Base-by-base conservation (phyloP, 1,140 invertebrate species). In the Steinernema khuongi region DNA sequence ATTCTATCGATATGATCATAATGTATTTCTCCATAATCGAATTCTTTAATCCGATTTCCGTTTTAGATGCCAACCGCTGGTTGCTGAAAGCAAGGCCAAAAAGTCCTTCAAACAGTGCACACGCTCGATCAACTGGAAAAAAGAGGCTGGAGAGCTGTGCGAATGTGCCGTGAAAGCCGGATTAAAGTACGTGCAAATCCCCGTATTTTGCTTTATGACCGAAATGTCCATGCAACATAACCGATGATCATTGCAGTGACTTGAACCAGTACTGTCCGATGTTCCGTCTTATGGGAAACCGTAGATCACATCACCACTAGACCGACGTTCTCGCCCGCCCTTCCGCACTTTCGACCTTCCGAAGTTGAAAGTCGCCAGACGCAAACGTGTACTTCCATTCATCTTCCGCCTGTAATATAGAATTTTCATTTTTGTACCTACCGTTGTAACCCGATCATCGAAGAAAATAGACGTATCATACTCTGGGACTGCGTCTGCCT, bases 71-170 rank as follows among this genome's bases (percentile, higher is more conserved):
- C 76, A 72, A 29, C 76, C 76, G 31, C 50, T 77, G 33, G 29
- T 77, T 36, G 69, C 70, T 22, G 76, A 77, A 36, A 43, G 31
- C 11, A 77, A 77, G 70, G 76, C 76, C 19, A 71, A 78, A 71
- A 66, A 67, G 60, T 77, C 76, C 22, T 76, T 77, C 70, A 60
- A 68, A 26, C 50, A 70, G 19, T 77, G 76, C 41, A 77, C 76
- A 1, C 67, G 75, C 11, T 44, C 68, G 72, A 72, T 77, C 66
- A 69, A 77, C 31, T 77, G 76, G 76, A 77, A 77, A 31, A 68
- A 72, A 67, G 74, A 77, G 32, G 76, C 76, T 17, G 76, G 76
- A n/a, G 76, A 77, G 60, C 32, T 77, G 11, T 77, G 76, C 69
- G 72, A 77, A 31, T 77, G 76, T 60, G 71, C 76, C 18, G 76